A percentile compares a stretch with the other conserved stretches of the same genome.
Evolutionary conservation across 2,113 vertebrate genomes (phyloP).

Genomic region (Pollachius pollachius): DNA sequence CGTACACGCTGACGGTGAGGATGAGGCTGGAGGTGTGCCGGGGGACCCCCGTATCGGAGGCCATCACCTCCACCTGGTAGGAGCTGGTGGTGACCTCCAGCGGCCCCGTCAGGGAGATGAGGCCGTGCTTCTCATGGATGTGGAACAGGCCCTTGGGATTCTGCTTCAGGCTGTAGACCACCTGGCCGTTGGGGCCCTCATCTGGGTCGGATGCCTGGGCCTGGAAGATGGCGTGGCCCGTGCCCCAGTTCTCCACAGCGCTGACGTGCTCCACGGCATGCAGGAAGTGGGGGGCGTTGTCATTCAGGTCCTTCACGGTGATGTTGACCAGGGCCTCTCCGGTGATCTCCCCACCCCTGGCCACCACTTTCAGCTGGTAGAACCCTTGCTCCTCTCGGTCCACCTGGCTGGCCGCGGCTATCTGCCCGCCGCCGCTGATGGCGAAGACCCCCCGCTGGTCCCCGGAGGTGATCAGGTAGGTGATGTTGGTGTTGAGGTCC

Average conservation of each 20-base stretch:
- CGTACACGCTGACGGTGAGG: conserved; percentile 89
- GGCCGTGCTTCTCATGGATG: conserved; percentile 83
- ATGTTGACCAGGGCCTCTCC: conserved; percentile 90
- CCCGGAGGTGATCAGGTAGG: conserved; percentile 90
- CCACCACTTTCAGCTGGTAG: conserved; percentile 91
- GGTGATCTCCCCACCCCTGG: conserved; percentile 86
- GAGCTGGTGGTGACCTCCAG: conserved; percentile 87
- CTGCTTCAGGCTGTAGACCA: conserved; percentile 88
- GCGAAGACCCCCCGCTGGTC: conserved; percentile 89
- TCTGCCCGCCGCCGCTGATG: conserved; percentile 81
- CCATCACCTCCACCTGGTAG: conserved; percentile 89
- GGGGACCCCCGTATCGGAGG: conserved; percentile 89
- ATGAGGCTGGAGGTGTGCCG: conserved; percentile 83
- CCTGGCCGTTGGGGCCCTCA: conserved; percentile 86
- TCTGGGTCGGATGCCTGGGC: conserved; percentile 90
- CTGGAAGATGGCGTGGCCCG: conserved; percentile 91
- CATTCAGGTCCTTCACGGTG: conserved; percentile 94
- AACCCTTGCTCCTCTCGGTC: conserved; percentile 92
- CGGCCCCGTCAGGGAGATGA: conserved; percentile 81
- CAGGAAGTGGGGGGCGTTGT: conserved; percentile 89
- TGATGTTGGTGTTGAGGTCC: conserved; percentile 93
- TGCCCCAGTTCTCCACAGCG: conserved; percentile 94
- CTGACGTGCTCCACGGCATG: conserved; percentile 87
- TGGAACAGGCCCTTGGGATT: conserved; percentile 88
- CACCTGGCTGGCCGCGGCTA: conserved; percentile 83